Conservation (phyloP, 2,888 invertebrate species). For the Herminia tarsipennalis region DNA sequence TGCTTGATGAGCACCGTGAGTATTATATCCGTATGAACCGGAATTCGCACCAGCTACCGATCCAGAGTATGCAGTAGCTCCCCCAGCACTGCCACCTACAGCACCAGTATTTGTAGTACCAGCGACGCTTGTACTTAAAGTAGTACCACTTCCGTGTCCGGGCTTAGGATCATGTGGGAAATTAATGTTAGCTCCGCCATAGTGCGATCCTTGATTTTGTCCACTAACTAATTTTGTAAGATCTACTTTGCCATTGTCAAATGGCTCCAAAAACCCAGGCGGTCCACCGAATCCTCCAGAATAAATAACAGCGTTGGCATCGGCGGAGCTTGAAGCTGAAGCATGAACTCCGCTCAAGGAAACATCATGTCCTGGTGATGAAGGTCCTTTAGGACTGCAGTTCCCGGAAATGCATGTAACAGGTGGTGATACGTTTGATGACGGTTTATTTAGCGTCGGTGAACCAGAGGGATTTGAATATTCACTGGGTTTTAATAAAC, state of each 20-base stretch:
- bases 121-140: neutral
- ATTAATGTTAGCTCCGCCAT: slow-evolving; percentile 25
- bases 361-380: slow-evolving; percentile 12
- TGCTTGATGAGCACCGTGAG: slow-evolving; percentile 25
- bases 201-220: slow-evolving; percentile 24
- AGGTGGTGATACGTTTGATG: neutral
- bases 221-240: slow-evolving; percentile 17
- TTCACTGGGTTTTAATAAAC: slow-evolving; percentile 64
- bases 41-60: slow-evolving; percentile 53
- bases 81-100: slow-evolving; percentile 32
- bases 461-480: slow-evolving; percentile 16
- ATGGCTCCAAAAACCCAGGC: slow-evolving; percentile 71
- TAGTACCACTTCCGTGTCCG: neutral
- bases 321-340: slow-evolving; percentile 48
- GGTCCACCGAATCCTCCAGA: slow-evolving; percentile 78
- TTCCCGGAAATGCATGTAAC: slow-evolving; percentile 41
- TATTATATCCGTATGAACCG: slow-evolving; percentile 40
- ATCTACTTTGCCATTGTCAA: slow-evolving; percentile 59
- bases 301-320: slow-evolving; percentile 62
- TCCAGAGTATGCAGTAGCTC: slow-evolving; percentile 52
- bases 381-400: slow-evolving; percentile 28
- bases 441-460: slow-evolving; percentile 13
- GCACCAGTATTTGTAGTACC: slow-evolving; percentile 28
- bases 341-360: slow-evolving; percentile 25
- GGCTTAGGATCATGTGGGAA: slow-evolving; percentile 11